Base-by-base conservation (phyloP, 2,113 vertebrate species). In the Sapayoa aenigma region DNA sequence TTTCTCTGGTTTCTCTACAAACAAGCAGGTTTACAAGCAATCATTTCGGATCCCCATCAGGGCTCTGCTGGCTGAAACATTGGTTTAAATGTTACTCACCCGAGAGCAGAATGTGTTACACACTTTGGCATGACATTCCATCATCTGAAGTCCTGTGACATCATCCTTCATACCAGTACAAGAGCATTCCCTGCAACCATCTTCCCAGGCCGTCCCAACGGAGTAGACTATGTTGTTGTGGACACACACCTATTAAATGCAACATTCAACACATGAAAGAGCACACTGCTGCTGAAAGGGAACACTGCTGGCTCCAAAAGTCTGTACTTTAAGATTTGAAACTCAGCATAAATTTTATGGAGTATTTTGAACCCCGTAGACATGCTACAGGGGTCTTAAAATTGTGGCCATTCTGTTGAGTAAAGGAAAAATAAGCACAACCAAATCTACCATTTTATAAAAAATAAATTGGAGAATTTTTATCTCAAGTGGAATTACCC, bases 191-290 rank as follows among this genome's bases (percentile, higher is more conserved):
- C 98, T 96, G 13, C 99, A 99, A 42, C 97, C 98, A 41, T 99
- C 98, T 65, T 99, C 98, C 99, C 99, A 99, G 46, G 97, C 91
- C 37, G 95, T 98, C 52, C 99, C 99, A 94, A 98, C 37, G 0
- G 98, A 96, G 85, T 99, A 99, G 81, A 98, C 82, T 71, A 98
- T 96, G 42, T 97, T 98, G 25, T 94, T 98, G 78, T 99, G 98
- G 68, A 99, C 98, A 74, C 99, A 99, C 50, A 99, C 99, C 99
- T 99, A 89, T 71, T 12, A 62, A 89, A 93, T 27, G 42, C 27
- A 82, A 66, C 9, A 77, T 73, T 86, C 35, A 49, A 65, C 14
- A 67, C 8, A 65, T 35, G 12, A 79, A 65, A 77, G 47, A 78
- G 21, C 33, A 66, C 25, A 9, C 20, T 41, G 42, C 31, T 53